Evolutionary conservation across 2,888 invertebrate genomes (phyloP), one percentile per base, ranked within the genome.

Genomic region (Panzeria rudis): DNA sequence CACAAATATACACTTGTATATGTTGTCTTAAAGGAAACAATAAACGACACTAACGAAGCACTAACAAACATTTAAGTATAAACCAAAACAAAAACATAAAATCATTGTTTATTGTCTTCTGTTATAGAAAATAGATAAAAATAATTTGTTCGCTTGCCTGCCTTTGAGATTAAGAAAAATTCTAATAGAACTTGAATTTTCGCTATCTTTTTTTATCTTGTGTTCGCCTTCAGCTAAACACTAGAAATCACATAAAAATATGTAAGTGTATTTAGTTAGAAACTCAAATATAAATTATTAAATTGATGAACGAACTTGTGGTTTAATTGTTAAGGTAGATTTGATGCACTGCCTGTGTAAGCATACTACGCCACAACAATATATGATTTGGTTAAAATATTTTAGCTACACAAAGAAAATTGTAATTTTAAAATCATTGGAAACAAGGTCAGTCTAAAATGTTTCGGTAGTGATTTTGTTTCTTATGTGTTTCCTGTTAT

Each of bases 101-200:
- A 80, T 84, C 62, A 64, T 47, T 64, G 41, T 80, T 75, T 71
- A 84, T 71, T 50, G 47, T 79, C 64, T 54, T 68, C 38, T 62
- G 38, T 68, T 82, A 69, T 35, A 23, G 59, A 47, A 54, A 82
- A 62, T 38, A 62, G 61, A 75, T 73, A 62, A 15, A 61, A 83
- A 78, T 56, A 79, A 78, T 72, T 72, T 80, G 62, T 56, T 47
- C 64, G 47, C 44, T 52, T 82, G 71, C 68, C 83, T 54, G 38
- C 69, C 62, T 73, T 68, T 73, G 44, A 73, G 78, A 83, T 69
- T 78, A 73, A 54, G n/a, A 50, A 23, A 17, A 69, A 73, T 71
- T 47, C n/a, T 79, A 25, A 62, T 50, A 50, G 52, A 47, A 8
- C 29, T 73, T 62, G 32, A 23, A 50, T 47, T 62, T 62, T 35